These are phyloP conservation scores for Branchellion lobata DNA, from an alignment of 2,888 invertebrate species.

Conservation along the genomic window DNA sequence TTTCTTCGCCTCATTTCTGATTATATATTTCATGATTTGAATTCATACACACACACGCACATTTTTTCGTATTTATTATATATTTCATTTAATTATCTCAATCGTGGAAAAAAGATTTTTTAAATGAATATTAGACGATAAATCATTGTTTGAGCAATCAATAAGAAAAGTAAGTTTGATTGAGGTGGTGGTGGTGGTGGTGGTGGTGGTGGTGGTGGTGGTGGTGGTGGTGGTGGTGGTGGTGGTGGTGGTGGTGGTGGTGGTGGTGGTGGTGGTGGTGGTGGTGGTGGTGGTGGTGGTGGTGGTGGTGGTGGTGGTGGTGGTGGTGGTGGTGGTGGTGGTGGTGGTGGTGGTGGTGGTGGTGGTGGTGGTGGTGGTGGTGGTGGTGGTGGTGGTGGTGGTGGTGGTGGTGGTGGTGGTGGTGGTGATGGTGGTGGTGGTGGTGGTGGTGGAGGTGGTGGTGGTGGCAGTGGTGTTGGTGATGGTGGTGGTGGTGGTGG, in stretches of 20 bases:
- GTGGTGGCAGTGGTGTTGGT: too few relatives aligned
- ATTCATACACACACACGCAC: too few relatives aligned
- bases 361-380: not conserved
- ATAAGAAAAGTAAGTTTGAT: too few relatives aligned
- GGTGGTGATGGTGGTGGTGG: not conserved
- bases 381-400: not conserved
- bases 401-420: not conserved
- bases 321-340: slow-evolving; percentile 11
- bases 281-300: slow-evolving; percentile 14
- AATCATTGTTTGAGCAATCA: too few relatives aligned
- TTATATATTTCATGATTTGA: too few relatives aligned
- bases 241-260: slow-evolving; percentile 3
- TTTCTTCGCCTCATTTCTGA: too few relatives aligned
- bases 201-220: not conserved
- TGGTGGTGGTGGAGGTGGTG: not conserved
- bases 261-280: slow-evolving; percentile 7
- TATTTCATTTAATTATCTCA: too few relatives aligned
- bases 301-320: slow-evolving; percentile 11
- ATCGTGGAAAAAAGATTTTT: too few relatives aligned
- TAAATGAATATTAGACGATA: too few relatives aligned
- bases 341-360: not conserved
- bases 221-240: slow-evolving; percentile 7
- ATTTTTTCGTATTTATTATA: too few relatives aligned
- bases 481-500: not conserved
- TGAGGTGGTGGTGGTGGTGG: not conserved